Conservation (phyloP, 1,140 invertebrate species). For the Stegodyphus dumicola region DNA sequence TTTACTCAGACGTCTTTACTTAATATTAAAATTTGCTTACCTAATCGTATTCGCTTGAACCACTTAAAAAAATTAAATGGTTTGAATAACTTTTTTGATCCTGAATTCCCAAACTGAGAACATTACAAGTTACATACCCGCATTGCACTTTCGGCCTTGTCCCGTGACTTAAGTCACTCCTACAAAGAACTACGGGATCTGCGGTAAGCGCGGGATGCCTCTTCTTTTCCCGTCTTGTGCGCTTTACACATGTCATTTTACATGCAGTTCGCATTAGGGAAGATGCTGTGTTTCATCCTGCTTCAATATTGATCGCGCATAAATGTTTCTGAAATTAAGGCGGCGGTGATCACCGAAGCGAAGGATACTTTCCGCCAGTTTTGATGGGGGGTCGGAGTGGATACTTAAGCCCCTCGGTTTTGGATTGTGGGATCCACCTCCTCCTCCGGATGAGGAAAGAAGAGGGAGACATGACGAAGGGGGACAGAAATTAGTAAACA, state of each 20-base stretch:
- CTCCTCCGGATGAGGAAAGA: conserved; percentile 14
- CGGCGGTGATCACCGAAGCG: conserved; percentile 19
- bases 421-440: neutral
- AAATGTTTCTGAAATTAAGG: conserved; percentile 57
- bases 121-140: neutral
- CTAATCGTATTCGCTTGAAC: neutral
- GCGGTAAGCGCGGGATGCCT: conserved; percentile 21
- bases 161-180: conserved; percentile 8
- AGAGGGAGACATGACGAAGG: neutral
- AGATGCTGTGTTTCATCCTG: conserved; percentile 34
- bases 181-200: neutral
- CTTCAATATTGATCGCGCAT: conserved; percentile 50
- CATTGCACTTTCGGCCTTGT: neutral
- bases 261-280: conserved; percentile 59
- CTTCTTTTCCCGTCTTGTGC: conserved; percentile 55
- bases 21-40: neutral
- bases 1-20: no score
- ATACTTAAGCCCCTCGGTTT: conserved; percentile 23
- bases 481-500: no score
- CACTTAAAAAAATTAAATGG: neutral
- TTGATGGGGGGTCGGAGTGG: neutral
- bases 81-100: neutral
- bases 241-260: conserved; percentile 61
- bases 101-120: neutral
- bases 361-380: conserved; percentile 8